Base-by-base conservation (phyloP, 2,797 vertebrate species). In the Myripristis jacobus region DNA sequence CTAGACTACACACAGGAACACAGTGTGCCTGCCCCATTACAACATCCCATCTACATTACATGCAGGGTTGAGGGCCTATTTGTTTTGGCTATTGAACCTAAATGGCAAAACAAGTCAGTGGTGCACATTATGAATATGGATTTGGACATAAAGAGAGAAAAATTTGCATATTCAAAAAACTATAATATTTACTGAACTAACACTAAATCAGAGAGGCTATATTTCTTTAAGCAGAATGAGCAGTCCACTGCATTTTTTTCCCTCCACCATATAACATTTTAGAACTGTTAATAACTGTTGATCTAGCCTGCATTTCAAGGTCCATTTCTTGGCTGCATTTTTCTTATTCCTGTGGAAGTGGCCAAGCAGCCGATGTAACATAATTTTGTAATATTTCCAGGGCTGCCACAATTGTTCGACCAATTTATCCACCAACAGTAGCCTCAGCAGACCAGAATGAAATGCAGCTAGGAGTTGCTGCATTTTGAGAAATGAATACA, bases 1-100 rank as follows among this genome's bases (percentile, higher is more conserved):
- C 70, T 66, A 53, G 70, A 75, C 67, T 80, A 6, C 27, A 85
- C 78, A 85, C 73, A 83, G 34, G 83, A 86, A 77, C 78, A 70
- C 56, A 65, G 72, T 83, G 82, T 85, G 75, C 70, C 66, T 72
- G 78, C 61, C 71, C 59, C 62, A 86, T 87, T 89, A 91, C 84
- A 81, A 60, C 83, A 88, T 86, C 73, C 29, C 70, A 70, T 79
- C 70, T 73, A 67, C 66, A 65, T 68, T 74, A 73, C 76, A 78
- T 7, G 50, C 62, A 2, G 2, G 70, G 41, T 18, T 71, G 34
- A 77, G 59, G 62, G 61, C 22, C 54, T 88, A 86, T 88, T 91
- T 90, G 70, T 50, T 54, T 92, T 92, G 91, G 86, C 72, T 41
- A 5, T 25, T 27, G 13, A 21, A 80, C 38, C 44, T 38, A 36